These are phyloP conservation scores for Todiramphus saurophagus DNA, from an alignment of 2,113 vertebrate genomes.

Conservation along the genomic window DNA sequence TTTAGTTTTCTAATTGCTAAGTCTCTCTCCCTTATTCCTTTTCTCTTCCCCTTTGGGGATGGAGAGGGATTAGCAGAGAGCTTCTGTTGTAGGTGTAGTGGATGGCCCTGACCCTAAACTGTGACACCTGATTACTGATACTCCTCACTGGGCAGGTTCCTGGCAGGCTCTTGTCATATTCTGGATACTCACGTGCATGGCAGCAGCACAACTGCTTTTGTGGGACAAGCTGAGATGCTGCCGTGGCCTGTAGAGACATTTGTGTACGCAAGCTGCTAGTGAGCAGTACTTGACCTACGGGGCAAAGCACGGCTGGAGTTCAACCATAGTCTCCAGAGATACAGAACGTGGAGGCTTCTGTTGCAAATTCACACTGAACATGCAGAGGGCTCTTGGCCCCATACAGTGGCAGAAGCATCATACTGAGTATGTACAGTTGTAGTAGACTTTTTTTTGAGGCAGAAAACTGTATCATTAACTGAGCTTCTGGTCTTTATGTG, in stretches of 20 bases:
- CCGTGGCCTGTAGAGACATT: neutral
- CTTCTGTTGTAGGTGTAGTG: no score
- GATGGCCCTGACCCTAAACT: no score
- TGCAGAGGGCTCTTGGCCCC: neutral
- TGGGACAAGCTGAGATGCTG: neutral
- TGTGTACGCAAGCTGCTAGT: accelerated
- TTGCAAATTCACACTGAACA: neutral
- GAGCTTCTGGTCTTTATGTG: neutral
- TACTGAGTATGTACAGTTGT: neutral
- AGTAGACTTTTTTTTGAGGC: neutral
- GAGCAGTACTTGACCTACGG: accelerated
- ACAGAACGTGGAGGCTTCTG: neutral
- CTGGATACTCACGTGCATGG: neutral
- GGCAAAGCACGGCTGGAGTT: neutral
- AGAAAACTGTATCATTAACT: neutral
- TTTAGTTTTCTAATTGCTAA: no score
- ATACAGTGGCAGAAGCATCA: neutral
- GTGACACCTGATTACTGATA: neutral
- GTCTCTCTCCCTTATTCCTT: no score
- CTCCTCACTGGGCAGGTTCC: neutral
- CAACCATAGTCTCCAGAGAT: neutral
- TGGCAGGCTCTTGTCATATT: neutral
- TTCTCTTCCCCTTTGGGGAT: no score
- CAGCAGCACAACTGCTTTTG: accelerated
- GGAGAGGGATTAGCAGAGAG: no score